phyloP scores from a whole-genome alignment of 2,113 vertebrate species.

The Onychorhynchus coronatus region DNA sequence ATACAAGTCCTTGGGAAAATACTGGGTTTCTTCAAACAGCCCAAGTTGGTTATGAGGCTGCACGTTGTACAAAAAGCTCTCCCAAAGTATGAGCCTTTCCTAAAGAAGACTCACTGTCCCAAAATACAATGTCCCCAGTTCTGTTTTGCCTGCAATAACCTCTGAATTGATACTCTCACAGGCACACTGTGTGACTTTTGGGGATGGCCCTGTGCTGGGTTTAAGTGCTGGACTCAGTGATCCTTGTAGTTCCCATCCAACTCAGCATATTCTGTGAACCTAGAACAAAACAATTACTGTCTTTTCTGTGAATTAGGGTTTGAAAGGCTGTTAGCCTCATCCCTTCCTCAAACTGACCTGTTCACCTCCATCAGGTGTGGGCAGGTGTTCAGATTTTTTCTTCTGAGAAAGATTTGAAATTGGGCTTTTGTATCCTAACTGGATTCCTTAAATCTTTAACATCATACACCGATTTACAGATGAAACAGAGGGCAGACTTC shows the following conservation, averaged over 20 bases:
- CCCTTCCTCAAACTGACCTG: neutral
- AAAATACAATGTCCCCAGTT: rapidly evolving
- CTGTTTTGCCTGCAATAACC: neutral
- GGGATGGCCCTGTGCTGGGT: neutral
- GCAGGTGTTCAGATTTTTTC: neutral
- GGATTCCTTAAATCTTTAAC: neutral
- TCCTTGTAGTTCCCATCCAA: neutral
- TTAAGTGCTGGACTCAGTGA: neutral
- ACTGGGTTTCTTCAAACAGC: neutral
- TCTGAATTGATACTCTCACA: neutral
- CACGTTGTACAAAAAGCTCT: neutral
- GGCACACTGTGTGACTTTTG: neutral
- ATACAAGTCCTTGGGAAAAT: neutral
- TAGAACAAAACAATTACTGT: neutral
- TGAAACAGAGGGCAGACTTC: neutral
- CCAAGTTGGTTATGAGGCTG: neutral
- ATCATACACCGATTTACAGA: neutral
- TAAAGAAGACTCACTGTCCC: neutral
- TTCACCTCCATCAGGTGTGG: neutral
- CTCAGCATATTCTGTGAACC: neutral
- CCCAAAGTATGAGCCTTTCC: neutral
- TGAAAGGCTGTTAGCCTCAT: neutral
- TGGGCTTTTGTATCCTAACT: neutral
- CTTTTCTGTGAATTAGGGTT: neutral
- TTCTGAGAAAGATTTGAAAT: neutral